A percentile compares a stretch with the other conserved stretches of the same genome.
Conservation (phyloP, 53 echinoderm and acorn worm genomes). For the Crossaster papposus region DNA sequence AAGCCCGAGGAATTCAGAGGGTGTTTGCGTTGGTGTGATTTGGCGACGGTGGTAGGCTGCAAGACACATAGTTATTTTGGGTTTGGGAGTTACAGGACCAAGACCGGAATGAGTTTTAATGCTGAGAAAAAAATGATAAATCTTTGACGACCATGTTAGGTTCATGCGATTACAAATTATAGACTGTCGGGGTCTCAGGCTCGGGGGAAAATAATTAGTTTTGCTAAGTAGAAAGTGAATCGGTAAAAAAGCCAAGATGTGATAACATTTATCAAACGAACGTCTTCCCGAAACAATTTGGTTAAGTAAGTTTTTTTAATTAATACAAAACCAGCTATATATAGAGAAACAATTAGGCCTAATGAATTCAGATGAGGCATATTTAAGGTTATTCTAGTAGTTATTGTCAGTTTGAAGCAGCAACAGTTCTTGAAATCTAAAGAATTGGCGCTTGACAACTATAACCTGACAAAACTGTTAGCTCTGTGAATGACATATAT, state of each 20-base stretch:
- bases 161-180: neutral
- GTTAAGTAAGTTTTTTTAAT: too few relatives aligned
- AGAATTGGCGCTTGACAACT: too few relatives aligned
- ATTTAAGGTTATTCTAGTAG: too few relatives aligned
- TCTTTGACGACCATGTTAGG: neutral
- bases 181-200: neutral
- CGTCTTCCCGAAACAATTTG: too few relatives aligned
- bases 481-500: too few relatives aligned
- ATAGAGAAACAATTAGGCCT: too few relatives aligned
- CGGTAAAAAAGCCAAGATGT: neutral
- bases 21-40: constrained; percentile 45
- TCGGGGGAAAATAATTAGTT: neutral
- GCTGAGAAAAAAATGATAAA: neutral
- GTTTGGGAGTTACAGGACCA: neutral
- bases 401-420: too few relatives aligned
- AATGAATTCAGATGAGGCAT: too few relatives aligned
- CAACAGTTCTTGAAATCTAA: too few relatives aligned
- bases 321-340: too few relatives aligned
- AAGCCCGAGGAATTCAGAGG: neutral
- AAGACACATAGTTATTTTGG: neutral
- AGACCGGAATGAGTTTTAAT: neutral
- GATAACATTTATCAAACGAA: too few relatives aligned
- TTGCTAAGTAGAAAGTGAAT: neutral
- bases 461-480: too few relatives aligned
- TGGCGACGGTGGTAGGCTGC: neutral